Evolutionary conservation across 2,113 vertebrate species (phyloP).

Genomic region (Cryptomyrus ogoouensis): DNA sequence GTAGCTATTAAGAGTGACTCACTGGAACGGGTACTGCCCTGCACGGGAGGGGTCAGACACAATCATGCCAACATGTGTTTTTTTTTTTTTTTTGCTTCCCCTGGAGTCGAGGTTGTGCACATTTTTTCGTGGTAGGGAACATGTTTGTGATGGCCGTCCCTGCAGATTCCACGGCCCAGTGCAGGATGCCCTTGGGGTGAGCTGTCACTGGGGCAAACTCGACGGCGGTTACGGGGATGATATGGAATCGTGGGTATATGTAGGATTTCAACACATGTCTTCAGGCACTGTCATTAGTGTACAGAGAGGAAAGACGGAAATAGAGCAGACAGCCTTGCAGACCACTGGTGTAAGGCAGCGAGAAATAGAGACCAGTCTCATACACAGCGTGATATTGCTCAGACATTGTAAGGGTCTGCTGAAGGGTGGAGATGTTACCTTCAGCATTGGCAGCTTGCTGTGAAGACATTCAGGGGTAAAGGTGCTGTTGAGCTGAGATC

Average conservation of each 20-base stretch:
- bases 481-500: neutral
- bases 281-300: neutral
- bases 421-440: neutral
- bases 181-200: neutral
- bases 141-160: neutral
- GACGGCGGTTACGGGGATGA: neutral
- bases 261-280: neutral
- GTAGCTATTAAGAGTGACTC: neutral
- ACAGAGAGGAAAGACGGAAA: neutral
- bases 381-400: neutral
- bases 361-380: neutral
- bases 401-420: neutral
- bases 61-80: neutral
- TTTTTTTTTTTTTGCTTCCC: neutral
- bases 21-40: neutral
- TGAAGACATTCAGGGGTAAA: neutral
- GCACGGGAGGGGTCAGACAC: neutral
- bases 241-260: neutral
- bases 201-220: neutral
- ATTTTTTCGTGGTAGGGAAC: neutral
- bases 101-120: neutral
- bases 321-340: neutral
- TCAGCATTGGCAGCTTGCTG: neutral
- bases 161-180: neutral
- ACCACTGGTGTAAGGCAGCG: neutral